Conservation (phyloP, 2,797 vertebrate species). For the Lutjanus campechanus region DNA sequence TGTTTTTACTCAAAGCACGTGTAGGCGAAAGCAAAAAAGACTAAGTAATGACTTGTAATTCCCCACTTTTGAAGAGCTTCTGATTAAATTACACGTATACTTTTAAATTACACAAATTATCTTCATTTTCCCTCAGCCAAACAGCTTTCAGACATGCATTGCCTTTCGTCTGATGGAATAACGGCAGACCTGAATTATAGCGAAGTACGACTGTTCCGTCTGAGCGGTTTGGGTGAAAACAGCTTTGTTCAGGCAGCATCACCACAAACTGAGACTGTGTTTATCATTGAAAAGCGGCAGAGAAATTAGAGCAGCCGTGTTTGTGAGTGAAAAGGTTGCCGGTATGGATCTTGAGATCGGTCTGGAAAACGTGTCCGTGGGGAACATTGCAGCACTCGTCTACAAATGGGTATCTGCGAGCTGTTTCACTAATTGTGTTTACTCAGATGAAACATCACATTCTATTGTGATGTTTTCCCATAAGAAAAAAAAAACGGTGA, state of each 20-base stretch:
- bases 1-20: constrained; percentile 11
- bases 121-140: constrained; percentile 13
- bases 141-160: constrained; percentile 29
- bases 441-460: constrained; percentile 33
- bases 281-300: constrained; percentile 30
- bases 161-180: constrained; percentile 33
- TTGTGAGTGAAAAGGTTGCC: constrained; percentile 21
- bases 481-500: not conserved
- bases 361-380: constrained; percentile 8
- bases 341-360: constrained; percentile 33
- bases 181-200: constrained; percentile 37
- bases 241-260: constrained; percentile 44
- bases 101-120: constrained; percentile 49
- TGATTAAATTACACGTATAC: constrained; percentile 37
- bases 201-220: constrained; percentile 38
- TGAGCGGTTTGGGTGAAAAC: constrained; percentile 38
- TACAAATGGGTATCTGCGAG: constrained; percentile 23
- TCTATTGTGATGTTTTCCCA: constrained; percentile 21
- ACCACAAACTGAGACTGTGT: not conserved
- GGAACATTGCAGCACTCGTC: constrained; percentile 11
- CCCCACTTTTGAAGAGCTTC: constrained; percentile 35
- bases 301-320: constrained; percentile 30
- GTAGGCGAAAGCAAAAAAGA: not conserved
- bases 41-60: constrained; percentile 29
- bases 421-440: constrained; percentile 49